A percentile compares a stretch with the other conserved stretches of the same genome.
Evolutionary conservation across 2,113 vertebrate genomes (phyloP).

Genomic region (Panthera uncia): DNA sequence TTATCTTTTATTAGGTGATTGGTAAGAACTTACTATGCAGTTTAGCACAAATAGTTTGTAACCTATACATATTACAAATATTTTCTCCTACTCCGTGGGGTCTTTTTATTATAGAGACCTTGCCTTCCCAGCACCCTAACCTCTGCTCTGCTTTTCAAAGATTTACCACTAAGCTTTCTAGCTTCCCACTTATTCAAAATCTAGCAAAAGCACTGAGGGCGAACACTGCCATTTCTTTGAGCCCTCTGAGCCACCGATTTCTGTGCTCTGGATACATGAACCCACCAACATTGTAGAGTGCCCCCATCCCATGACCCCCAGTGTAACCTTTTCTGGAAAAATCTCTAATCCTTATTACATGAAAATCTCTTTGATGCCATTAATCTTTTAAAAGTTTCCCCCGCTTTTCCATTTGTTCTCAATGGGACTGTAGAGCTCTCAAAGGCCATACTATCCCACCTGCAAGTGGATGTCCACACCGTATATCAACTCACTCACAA

Average conservation of each 20-base stretch:
- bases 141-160: not conserved
- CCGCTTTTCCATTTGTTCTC: not conserved
- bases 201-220: not conserved
- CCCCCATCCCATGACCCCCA: not conserved
- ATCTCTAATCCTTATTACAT: not conserved
- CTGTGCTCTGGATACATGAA: not conserved
- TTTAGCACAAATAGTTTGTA: not conserved
- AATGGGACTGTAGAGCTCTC: not conserved
- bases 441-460: not conserved
- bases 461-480: not conserved
- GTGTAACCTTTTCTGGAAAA: not conserved
- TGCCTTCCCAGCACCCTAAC: not conserved
- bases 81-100: not conserved
- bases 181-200: not conserved
- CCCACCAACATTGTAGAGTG: not conserved
- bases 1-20: not conserved
- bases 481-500: not conserved
- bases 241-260: not conserved
- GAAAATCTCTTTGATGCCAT: not conserved
- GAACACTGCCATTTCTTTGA: not conserved
- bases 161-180: not conserved
- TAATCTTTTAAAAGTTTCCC: not conserved
- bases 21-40: not conserved
- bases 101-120: not conserved
- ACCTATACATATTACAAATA: not conserved